A percentile compares a stretch with the other conserved stretches of the same genome.
Evolutionary conservation across 2,113 vertebrate genomes (phyloP).

Genomic region (Leiothrix lutea): DNA sequence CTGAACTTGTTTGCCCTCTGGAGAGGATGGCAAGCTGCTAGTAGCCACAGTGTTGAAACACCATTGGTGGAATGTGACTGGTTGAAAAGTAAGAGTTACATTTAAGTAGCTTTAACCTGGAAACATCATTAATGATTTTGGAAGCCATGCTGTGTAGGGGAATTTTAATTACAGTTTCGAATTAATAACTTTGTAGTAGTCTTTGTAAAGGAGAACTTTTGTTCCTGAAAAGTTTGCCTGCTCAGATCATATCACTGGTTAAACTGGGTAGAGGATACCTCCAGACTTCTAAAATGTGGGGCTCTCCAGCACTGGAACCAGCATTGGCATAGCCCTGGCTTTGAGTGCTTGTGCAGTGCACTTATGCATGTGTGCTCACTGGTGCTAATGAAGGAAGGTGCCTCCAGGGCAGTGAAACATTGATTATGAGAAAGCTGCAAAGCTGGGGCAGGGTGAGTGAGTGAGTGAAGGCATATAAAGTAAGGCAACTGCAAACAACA

Average conservation of each 20-base stretch:
- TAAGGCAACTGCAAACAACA: neutral
- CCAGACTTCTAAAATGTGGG: neutral
- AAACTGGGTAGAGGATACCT: neutral
- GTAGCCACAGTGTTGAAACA: neutral
- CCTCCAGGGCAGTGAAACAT: neutral
- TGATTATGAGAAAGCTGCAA: neutral
- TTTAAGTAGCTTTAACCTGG: neutral
- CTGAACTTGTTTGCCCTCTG: neutral
- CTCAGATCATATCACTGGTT: neutral
- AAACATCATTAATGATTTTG: neutral
- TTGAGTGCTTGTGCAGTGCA: neutral
- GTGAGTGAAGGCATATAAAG: neutral
- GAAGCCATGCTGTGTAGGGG: neutral
- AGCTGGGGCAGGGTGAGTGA: neutral
- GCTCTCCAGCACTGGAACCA: neutral
- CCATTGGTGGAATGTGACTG: neutral
- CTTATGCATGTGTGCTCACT: rapidly evolving
- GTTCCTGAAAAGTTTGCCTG: neutral
- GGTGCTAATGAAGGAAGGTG: neutral
- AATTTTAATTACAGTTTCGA: neutral
- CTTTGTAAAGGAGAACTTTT: neutral
- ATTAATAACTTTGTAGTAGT: neutral
- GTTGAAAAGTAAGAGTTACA: neutral
- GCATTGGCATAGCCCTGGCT: neutral
- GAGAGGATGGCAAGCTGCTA: neutral